Conservation (phyloP, 2,113 vertebrate species). For the Tetraodon nigroviridis region DNA sequence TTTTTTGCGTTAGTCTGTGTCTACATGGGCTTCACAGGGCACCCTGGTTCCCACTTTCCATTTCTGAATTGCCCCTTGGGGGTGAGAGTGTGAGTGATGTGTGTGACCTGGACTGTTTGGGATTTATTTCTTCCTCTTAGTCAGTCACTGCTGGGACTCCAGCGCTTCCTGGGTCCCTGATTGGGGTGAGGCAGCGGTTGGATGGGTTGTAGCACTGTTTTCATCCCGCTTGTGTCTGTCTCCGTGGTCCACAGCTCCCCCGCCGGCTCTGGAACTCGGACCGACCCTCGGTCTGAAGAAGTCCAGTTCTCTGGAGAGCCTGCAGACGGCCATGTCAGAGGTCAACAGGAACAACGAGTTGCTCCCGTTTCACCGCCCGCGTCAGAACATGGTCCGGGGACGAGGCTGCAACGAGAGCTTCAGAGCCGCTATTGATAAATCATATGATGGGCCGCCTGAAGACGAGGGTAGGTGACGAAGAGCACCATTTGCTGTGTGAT, state of each 20-base stretch:
- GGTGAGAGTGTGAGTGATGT: no score
- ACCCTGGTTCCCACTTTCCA: no score
- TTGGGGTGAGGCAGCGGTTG: no score
- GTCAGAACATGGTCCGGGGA: slow-evolving; percentile 90
- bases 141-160: no score
- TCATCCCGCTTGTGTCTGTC: no score
- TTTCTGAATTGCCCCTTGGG: no score
- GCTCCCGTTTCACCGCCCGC: slow-evolving; percentile 90
- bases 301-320: slow-evolving; percentile 95
- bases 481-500: background rate
- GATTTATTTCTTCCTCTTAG: no score
- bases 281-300: slow-evolving; percentile 95
- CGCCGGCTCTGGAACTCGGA: slow-evolving; percentile 77
- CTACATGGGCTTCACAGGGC: no score
- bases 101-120: no score
- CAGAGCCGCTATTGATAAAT: slow-evolving; percentile 96
- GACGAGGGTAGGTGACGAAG: slow-evolving; percentile 76
- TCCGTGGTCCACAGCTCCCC: slow-evolving; percentile 15
- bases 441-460: slow-evolving; percentile 91
- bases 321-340: slow-evolving; percentile 94
- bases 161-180: no score
- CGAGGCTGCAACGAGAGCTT: slow-evolving; percentile 98
- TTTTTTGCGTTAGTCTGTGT: no score
- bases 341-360: slow-evolving; percentile 85
- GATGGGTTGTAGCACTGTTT: no score